Conservation (phyloP, 2,888 invertebrate species). For the Anthophora plumipes region DNA sequence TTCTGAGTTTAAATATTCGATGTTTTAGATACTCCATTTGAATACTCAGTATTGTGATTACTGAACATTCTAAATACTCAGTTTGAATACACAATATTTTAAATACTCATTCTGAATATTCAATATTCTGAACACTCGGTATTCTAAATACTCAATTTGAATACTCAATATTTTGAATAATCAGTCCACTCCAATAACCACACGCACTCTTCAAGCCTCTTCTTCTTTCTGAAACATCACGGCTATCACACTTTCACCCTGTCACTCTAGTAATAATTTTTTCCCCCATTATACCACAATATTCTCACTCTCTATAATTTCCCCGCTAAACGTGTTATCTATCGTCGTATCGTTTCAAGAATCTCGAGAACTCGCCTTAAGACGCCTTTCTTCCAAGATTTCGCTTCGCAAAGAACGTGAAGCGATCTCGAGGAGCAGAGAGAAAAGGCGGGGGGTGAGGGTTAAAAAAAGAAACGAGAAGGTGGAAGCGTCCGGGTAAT, state of each 20-base stretch:
- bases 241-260: too few relatives aligned
- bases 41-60: too few relatives aligned
- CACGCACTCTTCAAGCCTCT: background rate
- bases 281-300: background rate
- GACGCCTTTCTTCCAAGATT: slow-evolving; percentile 1
- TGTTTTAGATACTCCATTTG: too few relatives aligned
- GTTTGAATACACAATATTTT: too few relatives aligned
- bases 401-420: background rate
- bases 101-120: too few relatives aligned
- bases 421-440: background rate
- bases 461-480: background rate
- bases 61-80: too few relatives aligned
- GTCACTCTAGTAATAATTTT: background rate
- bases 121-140: too few relatives aligned
- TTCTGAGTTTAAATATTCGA: too few relatives aligned
- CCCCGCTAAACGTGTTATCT: background rate
- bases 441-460: background rate
- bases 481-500: slow-evolving; percentile 17
- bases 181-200: too few relatives aligned
- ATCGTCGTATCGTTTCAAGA: background rate
- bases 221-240: background rate
- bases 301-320: background rate
- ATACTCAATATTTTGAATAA: too few relatives aligned
- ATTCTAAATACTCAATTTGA: too few relatives aligned
- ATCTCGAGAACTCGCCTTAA: background rate